Conservation (phyloP, 2,113 vertebrate species). For the Bubo bubo region DNA sequence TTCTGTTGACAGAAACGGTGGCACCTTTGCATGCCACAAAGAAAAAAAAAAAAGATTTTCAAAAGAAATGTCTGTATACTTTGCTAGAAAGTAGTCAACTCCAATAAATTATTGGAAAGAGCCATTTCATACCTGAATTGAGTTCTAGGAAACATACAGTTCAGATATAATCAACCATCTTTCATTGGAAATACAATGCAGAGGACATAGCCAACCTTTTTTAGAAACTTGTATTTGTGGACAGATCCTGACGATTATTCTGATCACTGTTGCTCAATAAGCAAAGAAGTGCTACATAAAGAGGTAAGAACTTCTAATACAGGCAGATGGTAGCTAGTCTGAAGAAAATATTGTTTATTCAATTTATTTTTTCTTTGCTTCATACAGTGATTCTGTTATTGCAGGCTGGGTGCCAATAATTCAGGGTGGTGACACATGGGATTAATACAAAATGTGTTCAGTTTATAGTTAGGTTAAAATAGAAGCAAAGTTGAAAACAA, state of each 20-base stretch:
- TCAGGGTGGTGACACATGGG: constrained; percentile 40
- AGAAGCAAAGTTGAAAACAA: constrained; percentile 66
- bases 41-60: background rate
- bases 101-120: background rate
- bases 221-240: background rate
- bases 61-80: background rate
- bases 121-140: background rate
- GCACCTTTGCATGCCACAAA: background rate
- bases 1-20: background rate
- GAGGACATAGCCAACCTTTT: background rate
- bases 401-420: constrained; percentile 18
- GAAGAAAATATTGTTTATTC: constrained; percentile 40
- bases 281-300: background rate
- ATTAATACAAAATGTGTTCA: constrained; percentile 56
- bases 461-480: constrained; percentile 61
- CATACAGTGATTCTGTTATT: constrained; percentile 9
- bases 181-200: background rate
- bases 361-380: constrained; percentile 6
- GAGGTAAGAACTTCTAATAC: background rate
- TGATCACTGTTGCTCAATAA: background rate
- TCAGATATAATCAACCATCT: background rate
- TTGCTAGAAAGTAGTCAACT: background rate
- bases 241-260: background rate
- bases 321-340: constrained; percentile 38
- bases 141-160: background rate